Evolutionary conservation across 2,797 vertebrate genomes (phyloP), one percentile per base, ranked within the genome.

Genomic region (Triplophysa yarkandensis): DNA sequence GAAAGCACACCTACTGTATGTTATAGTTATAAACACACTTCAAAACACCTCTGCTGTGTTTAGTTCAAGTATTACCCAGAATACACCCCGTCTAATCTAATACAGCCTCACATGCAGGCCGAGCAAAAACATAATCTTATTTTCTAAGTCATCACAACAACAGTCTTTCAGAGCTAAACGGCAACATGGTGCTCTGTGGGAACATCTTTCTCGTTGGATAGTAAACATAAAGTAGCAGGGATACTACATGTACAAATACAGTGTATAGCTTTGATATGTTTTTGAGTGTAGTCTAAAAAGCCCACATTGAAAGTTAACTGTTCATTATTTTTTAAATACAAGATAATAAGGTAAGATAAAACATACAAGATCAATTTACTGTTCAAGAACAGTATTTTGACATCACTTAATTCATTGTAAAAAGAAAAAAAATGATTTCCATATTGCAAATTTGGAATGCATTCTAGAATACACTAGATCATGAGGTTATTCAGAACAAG

Each of bases 71-170:
- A 21, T 16, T 36, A 36, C 63, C 52, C 72, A 60, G 41, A 41
- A 67, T 50, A 52, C 72, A 67, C 72, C 16, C 39, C 6, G 52
- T 57, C 10, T 74, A 68, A 75, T 75, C 64, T 48, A 75, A 75
- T 68, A 58, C 1, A 66, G 36, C 63, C 17, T 67, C 63, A 36
- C 64, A 75, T 39, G 46, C 43, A 50, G 43, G 23, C 73, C 25
- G 48, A 28, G 52, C 52, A 16, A 27, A 28, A 61, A 13, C 64
- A 50, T 61, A 75, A 68, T 68, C 43, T 75, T 28, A 28, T 68
- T 68, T 50, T 60, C 43, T 6, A 23, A 75, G 67, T 68, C 54
- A 60, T 54, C 64, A 75, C 11, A 68, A 75, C 43, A 68, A 21
- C 6, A 1, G 34, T 28, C 43, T 50, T 30, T 55, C 32, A 66